A percentile compares a stretch with the other conserved stretches of the same genome.
Evolutionary conservation across 2,797 vertebrate species (phyloP).

Genomic region (Orestias chungarensis): DNA sequence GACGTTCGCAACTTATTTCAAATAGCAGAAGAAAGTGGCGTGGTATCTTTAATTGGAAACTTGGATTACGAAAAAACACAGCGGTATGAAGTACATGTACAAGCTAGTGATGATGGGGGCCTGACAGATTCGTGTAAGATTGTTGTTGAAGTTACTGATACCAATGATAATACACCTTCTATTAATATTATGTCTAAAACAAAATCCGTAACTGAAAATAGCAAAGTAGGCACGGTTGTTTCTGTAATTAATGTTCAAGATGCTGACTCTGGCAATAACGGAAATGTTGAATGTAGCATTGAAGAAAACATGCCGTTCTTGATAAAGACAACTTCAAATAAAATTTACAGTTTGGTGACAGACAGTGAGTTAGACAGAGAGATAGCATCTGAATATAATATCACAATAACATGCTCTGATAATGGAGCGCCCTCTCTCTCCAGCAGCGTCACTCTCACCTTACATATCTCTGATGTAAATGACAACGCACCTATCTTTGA

Average conservation of each 20-base stretch:
- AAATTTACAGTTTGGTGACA: slow-evolving; percentile 70
- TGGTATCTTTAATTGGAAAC: slow-evolving; percentile 35
- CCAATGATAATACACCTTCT: slow-evolving; percentile 80
- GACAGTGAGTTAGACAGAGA: slow-evolving; percentile 43
- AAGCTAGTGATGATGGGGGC: slow-evolving; percentile 77
- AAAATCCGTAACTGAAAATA: slow-evolving; percentile 52
- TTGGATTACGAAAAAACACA: slow-evolving; percentile 64
- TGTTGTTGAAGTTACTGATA: slow-evolving; percentile 75
- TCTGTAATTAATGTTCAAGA: slow-evolving; percentile 74
- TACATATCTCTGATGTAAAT: slow-evolving; percentile 71
- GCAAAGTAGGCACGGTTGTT: slow-evolving; percentile 45
- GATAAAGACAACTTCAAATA: slow-evolving; percentile 72
- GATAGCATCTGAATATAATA: slow-evolving; percentile 18
- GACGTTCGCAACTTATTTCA: slow-evolving; percentile 26
- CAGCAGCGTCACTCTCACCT: background rate
- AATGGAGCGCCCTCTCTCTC: slow-evolving; percentile 43
- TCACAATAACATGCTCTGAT: slow-evolving; percentile 34
- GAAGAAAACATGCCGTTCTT: slow-evolving; percentile 67
- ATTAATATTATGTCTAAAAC: slow-evolving; percentile 74
- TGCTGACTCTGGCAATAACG: slow-evolving; percentile 78
- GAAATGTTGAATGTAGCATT: slow-evolving; percentile 71
- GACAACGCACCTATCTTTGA: slow-evolving; percentile 79
- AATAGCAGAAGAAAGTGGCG: slow-evolving; percentile 47
- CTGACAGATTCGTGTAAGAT: slow-evolving; percentile 70
- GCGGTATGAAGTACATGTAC: slow-evolving; percentile 71